Conservation (phyloP, 2,113 vertebrate species). For the Chaenogobius annularis region DNA sequence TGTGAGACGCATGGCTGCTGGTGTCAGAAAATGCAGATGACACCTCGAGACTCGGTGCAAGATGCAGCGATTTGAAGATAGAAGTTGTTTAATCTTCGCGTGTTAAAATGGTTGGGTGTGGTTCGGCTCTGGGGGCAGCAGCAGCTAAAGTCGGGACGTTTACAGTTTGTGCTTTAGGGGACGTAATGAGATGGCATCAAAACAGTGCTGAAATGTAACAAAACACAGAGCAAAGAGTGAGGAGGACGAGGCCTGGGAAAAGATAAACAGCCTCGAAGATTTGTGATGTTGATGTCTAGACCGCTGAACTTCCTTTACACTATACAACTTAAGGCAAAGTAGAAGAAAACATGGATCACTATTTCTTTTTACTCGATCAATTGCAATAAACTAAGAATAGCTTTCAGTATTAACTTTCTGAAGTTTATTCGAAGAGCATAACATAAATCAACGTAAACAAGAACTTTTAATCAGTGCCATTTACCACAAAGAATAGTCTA, state of each 20-base stretch:
- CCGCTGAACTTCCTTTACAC: not conserved
- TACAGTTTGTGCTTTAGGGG: not conserved
- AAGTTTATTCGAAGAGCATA: no score
- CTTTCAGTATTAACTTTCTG: no score
- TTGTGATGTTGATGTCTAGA: not conserved
- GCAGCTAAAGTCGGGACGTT: slow-evolving; percentile 4
- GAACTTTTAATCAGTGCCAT: no score
- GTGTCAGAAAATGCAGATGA: not conserved
- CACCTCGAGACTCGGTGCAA: not conserved
- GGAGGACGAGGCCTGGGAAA: not conserved
- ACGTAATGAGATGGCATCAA: not conserved
- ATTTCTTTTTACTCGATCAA: no score
- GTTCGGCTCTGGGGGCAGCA: not conserved
- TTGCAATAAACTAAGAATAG: no score
- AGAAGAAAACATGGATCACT: no score
- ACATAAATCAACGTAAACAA: no score
- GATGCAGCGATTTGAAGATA: not conserved
- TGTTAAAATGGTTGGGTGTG: slow-evolving; percentile 21
- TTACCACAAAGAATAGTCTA: no score
- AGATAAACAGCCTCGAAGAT: not conserved
- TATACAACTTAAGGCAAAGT: no score
- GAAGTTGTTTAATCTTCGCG: not conserved
- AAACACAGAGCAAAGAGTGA: not conserved
- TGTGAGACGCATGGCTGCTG: not conserved
- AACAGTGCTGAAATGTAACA: not conserved